Conservation (phyloP, 2,113 vertebrate species). For the Urocynchramus pylzowi region DNA sequence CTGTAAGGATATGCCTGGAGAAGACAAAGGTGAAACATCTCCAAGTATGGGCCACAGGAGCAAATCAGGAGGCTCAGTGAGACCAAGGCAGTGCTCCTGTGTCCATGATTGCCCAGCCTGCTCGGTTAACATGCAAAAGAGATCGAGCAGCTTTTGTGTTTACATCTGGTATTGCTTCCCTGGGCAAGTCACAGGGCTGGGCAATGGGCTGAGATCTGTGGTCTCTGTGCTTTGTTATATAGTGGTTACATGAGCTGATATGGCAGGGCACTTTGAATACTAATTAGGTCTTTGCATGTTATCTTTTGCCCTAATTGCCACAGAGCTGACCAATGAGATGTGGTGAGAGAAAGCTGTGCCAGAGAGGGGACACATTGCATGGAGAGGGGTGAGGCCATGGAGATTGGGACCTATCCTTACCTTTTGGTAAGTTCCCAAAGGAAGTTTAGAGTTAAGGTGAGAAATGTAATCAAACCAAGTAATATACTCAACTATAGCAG, state of each 20-base stretch:
- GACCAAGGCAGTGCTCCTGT: accelerated
- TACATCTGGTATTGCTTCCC: not conserved
- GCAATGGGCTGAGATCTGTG: not conserved
- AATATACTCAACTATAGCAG: not conserved
- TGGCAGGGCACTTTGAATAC: not conserved
- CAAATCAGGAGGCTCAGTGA: not conserved
- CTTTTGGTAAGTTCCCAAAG: not conserved
- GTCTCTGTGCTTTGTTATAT: not conserved
- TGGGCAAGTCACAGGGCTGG: not conserved
- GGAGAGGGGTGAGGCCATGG: not conserved
- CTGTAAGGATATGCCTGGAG: not conserved
- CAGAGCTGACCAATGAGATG: not conserved
- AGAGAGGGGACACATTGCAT: not conserved
- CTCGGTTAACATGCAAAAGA: not conserved
- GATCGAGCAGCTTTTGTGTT: not conserved
- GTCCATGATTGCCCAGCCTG: not conserved
- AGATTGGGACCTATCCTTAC: not conserved
- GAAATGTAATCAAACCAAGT: not conserved
- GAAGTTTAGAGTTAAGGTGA: not conserved
- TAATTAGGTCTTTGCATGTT: not conserved
- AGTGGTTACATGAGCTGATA: not conserved
- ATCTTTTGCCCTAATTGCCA: conserved; percentile 5
- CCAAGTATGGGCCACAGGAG: accelerated
- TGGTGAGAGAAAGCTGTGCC: not conserved
- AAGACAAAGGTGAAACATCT: not conserved